Evolutionary conservation across 2,888 invertebrate genomes (phyloP), one percentile per base, ranked within the genome.

Genomic region (Chalcis sispes): DNA sequence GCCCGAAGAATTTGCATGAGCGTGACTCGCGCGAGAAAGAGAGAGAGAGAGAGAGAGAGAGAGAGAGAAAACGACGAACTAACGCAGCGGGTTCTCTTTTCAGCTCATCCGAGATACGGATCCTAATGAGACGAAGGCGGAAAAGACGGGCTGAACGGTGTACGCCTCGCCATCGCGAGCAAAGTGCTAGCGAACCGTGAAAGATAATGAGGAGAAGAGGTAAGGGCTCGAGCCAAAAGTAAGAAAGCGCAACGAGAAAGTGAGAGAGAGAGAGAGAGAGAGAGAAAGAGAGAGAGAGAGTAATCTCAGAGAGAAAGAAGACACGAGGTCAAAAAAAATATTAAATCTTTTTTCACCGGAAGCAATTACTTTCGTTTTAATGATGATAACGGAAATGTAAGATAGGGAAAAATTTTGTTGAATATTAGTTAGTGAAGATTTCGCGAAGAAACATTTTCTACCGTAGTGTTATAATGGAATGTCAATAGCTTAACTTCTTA

Each of bases 141-240:
- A 20, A 65, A 64, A 50, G 71, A 70, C n/a, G 56, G n/a, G 66
- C 2, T 20, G 4, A 3, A 50, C 4, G 50, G 50, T 46, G 25
- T 46, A 25, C 25, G 25, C 36, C n/a, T n/a, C n/a, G n/a, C n/a
- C n/a, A n/a, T n/a, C n/a, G n/a, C n/a, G n/a, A n/a, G 59, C 27
- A 13, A n/a, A 20, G 46, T 25, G 42, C 36, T 20, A 8, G 27
- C 18, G 40, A 64, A 48, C 50, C 62, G 64, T 74, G 69, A 74
- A 71, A 66, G 71, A 75, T 75, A 75, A 75, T 71, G 75, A 71
- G 71, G 46, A 58, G n/a, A n/a, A n/a, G 46, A 25, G 4, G 4
- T 36, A 36, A 36, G 32, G 23, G 7, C 20, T 18, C 46, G 50
- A 27, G 75, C 71, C 70, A 65, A 71, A 71, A 66, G 52, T 40